phyloP scores from a whole-genome alignment of 1,140 invertebrate genomes.

The Drosophila lacteicornis region DNA sequence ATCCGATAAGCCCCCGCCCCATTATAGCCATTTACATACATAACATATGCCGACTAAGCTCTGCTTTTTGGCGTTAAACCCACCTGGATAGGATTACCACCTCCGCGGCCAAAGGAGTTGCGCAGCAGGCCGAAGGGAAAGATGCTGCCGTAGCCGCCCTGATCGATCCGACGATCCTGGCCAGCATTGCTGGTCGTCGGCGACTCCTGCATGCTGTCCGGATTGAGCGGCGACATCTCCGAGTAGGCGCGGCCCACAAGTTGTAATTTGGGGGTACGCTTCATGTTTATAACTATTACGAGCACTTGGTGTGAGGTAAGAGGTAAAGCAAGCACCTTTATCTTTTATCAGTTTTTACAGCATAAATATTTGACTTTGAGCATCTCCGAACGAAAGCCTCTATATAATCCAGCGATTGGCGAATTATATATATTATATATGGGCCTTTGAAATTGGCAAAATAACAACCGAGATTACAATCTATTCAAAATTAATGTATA shows the following conservation, averaged over 20 bases:
- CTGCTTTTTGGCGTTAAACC: conserved; percentile 27
- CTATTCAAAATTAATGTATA: conserved; percentile 27
- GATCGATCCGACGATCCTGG: conserved; percentile 56
- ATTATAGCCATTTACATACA: not conserved
- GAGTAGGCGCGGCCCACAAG: conserved; percentile 78
- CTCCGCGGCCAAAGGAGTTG: conserved; percentile 68
- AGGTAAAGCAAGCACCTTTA: conserved; percentile 24
- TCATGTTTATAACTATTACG: conserved; percentile 43
- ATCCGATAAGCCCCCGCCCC: conserved; percentile 50
- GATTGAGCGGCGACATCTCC: conserved; percentile 82
- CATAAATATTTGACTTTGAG: conserved; percentile 37
- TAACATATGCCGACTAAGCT: conserved; percentile 48
- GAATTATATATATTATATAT: conserved; percentile 9
- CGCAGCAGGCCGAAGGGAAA: conserved; percentile 79
- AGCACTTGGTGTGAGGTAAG: not conserved
- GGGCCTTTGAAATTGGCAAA: conserved; percentile 28
- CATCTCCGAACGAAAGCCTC: conserved; percentile 5
- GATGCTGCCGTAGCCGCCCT: conserved; percentile 76
- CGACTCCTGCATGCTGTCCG: conserved; percentile 38
- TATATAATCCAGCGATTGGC: conserved; percentile 4
- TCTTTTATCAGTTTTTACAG: conserved; percentile 43
- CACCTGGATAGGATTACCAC: conserved; percentile 72
- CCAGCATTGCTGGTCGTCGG: conserved; percentile 41
- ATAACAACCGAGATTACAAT: conserved; percentile 38
- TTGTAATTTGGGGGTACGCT: conserved; percentile 66